Conservation (phyloP, 2,888 invertebrate species). For the Podabrus alpinus region DNA sequence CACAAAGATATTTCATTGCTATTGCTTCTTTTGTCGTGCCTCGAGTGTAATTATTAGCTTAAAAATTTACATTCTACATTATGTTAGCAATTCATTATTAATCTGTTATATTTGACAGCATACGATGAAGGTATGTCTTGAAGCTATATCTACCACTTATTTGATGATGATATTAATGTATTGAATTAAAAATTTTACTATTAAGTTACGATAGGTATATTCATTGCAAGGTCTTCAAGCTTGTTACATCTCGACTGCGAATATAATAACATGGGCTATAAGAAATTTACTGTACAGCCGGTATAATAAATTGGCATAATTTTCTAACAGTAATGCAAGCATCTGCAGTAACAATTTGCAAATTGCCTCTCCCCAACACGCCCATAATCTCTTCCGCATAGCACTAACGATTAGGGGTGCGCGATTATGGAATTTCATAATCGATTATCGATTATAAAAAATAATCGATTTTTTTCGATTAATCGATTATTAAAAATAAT, state of each 20-base stretch:
- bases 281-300: neutral
- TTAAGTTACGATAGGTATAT: neutral
- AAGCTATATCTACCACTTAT: neutral
- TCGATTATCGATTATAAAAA: too few relatives aligned
- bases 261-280: neutral
- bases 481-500: too few relatives aligned
- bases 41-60: neutral
- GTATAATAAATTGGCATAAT: neutral
- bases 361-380: constrained; percentile 1
- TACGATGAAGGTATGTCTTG: neutral
- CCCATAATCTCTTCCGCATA: neutral
- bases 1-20: neutral
- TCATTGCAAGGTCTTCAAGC: neutral
- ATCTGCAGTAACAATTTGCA: constrained; percentile 4
- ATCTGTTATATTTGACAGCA: neutral
- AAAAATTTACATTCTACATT: neutral
- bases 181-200: neutral
- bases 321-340: neutral
- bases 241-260: neutral
- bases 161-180: neutral
- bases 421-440: too few relatives aligned
- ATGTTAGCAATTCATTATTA: neutral
- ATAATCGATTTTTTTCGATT: too few relatives aligned
- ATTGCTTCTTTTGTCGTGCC: neutral
- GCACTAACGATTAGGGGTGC: constrained; percentile 1